Base-by-base conservation (phyloP, 1,140 invertebrate genomes). In the Habropoda laboriosa region DNA sequence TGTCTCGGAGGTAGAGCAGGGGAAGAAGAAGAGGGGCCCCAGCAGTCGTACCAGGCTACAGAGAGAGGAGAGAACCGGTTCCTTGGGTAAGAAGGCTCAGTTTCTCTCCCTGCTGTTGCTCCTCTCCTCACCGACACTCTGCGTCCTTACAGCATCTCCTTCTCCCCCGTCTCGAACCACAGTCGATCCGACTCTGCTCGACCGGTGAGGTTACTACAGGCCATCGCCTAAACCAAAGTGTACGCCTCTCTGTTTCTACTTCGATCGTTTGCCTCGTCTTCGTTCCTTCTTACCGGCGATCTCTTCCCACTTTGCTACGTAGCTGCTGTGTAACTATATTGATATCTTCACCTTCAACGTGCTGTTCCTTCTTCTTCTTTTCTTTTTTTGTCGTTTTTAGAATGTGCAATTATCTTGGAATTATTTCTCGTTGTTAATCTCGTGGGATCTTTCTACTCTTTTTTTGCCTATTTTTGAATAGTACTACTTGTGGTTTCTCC, bases 141-240 rank as follows among this genome's bases (percentile, higher is more conserved):
- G n/a, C 75, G 42, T 78, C 66, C 66, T 71, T 51, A 42, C 67
- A 61, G 42, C 75, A 40, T 67, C 74, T 83, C 81, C 64, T 60
- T 80, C 74, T 61, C 75, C 79, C 77, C 80, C 70, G 68, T 78
- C 61, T 72, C 84, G 85, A 83, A 74, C 84, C 85, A 79, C 81
- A 85, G 87, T 85, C 90, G 86, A 89, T 86, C 71, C 86, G 81
- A 87, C 73, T 77, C 67, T 38, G 77, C 80, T 84, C 81, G 72
- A 47, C 68, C 78, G 68, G 38, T 35, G 86, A 89, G 89, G 90
- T 91, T 90, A 91, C 90, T 90, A 89, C 88, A 91, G 90, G 88
- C 89, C 89, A 91, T 88, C 80, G 82, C 84, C 89, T 90, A 90
- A 91, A 88, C 89, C 86, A 89, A 90, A 90, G 86, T 83, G 86